These are phyloP conservation scores for Brachymystax lenok DNA, from an alignment of 2,797 vertebrate genomes.

Conservation along the genomic window DNA sequence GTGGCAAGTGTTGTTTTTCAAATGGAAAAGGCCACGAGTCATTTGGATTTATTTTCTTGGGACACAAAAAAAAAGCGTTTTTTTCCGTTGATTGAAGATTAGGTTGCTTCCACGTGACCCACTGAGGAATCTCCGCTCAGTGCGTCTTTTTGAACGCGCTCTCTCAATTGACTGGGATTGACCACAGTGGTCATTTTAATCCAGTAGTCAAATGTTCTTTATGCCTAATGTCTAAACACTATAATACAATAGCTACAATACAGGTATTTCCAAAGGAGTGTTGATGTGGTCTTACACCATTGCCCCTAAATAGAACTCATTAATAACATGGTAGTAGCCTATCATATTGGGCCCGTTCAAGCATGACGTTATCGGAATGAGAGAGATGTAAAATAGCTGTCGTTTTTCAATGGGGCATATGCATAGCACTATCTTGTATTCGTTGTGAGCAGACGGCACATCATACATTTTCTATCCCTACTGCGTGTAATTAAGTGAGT, in stretches of 20 bases:
- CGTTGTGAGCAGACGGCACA: neutral
- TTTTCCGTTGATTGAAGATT: constrained; percentile 47
- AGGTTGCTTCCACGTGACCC: constrained; percentile 64
- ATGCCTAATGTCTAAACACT: no score
- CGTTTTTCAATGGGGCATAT: neutral
- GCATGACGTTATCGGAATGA: neutral
- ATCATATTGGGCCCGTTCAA: neutral
- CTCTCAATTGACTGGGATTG: no score
- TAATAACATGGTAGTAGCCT: neutral
- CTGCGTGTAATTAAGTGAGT: constrained; percentile 7
- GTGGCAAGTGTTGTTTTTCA: neutral
- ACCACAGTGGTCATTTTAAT: no score
- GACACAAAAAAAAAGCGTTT: constrained; percentile 53
- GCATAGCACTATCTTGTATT: neutral
- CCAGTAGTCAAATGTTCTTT: no score
- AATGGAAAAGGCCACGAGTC: constrained; percentile 18
- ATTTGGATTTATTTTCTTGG: constrained; percentile 39
- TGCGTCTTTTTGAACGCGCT: neutral
- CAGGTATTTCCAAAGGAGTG: no score
- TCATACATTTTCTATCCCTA: neutral
- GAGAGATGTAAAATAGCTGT: neutral
- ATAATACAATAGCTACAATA: no score
- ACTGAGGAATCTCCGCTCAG: constrained; percentile 56
- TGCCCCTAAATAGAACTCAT: neutral
- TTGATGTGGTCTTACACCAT: no score